These are phyloP conservation scores for Myiozetetes cayanensis DNA, from an alignment of 2,113 vertebrate genomes.

Conservation along the genomic window DNA sequence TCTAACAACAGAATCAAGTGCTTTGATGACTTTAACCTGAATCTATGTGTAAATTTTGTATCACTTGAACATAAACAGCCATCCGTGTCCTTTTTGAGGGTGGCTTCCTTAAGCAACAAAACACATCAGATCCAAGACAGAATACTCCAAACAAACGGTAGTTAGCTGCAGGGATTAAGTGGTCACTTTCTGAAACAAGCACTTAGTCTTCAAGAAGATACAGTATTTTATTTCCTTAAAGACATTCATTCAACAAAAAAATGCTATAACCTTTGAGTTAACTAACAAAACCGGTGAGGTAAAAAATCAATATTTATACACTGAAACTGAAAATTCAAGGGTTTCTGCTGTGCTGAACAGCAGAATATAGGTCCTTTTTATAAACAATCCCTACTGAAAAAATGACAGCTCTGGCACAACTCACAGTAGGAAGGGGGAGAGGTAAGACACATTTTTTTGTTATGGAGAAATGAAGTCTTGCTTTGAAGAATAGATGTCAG, in stretches of 20 bases:
- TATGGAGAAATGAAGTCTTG: neutral
- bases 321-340: conserved; percentile 2
- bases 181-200: neutral
- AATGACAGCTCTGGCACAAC: neutral
- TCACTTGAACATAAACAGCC: neutral
- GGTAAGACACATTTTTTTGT: neutral
- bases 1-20: neutral
- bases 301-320: conserved; percentile 46
- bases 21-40: neutral
- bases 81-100: neutral
- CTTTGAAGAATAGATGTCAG: conserved; percentile 45
- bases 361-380: conserved; percentile 6
- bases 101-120: neutral
- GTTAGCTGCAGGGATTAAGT: neutral
- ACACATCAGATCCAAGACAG: neutral
- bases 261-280: neutral
- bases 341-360: neutral
- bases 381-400: conserved; percentile 20
- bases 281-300: neutral
- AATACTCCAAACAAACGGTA: neutral
- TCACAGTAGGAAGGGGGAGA: conserved; percentile 16
- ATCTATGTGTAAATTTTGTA: neutral
- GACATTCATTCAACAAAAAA: conserved; percentile 1
- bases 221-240: conserved; percentile 3
- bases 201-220: neutral